Base-by-base conservation (phyloP, 2,888 invertebrate genomes). In the Drosophila barbarae region DNA sequence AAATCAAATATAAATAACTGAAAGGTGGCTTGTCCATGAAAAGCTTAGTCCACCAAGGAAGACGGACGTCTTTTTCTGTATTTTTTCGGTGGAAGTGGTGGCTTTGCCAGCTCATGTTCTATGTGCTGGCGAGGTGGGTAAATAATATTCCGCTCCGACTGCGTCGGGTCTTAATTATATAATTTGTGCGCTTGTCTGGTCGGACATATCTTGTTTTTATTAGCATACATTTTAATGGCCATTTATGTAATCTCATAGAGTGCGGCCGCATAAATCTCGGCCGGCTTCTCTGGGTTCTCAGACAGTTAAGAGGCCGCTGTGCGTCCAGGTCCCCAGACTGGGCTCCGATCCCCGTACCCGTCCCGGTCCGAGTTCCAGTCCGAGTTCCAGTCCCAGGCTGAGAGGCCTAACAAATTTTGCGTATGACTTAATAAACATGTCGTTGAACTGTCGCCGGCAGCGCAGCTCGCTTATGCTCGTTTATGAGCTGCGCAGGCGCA, bases 351-450 rank as follows among this genome's bases (percentile, higher is more conserved):
- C 12, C 32, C 10, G 12, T 32, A 12, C 32, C 13, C 12, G 36
- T 36, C 8, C 10, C 26, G 3, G 26, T 10, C 26, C 1, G 23
- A 26, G 41, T n/a, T n/a, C 41, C 26, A 26, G 28, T 44, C 28
- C 28, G 15, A 44, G 26, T 10, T 10, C 26, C 66, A 73, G 71
- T 36, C 59, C 30, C 34, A 61, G 60, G 38, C 50, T 5, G 26
- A 35, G 35, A 46, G 38, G 38, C 42, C 44, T 60, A 46, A 51
- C 64, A 68, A 71, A 72, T 78, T 80, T 78, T 77, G 84, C 77
- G 81, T 74, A 81, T 81, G 81, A 81, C 81, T 84, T 82, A 84
- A 82, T 82, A 84, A 82, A 84, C 84, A 79, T 79, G 82, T 82
- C 82, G 82, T 82, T 82, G 82, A 82, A 84, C 82, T 82, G 76